These are phyloP conservation scores for Cyphomyrmex costatus DNA, from an alignment of 1,140 invertebrate genomes.

Conservation along the genomic window DNA sequence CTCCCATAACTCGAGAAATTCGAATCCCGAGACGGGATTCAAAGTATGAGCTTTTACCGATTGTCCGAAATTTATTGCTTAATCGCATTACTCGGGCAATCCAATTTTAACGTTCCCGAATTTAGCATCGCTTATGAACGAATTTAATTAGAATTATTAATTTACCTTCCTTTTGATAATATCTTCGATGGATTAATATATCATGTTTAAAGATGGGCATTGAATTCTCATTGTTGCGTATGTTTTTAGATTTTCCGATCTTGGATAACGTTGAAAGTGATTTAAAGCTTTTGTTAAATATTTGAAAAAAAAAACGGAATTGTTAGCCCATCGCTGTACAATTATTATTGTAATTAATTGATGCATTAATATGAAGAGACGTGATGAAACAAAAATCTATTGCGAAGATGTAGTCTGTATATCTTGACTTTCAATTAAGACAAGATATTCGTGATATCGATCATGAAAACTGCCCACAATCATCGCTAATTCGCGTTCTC, in stretches of 20 bases:
- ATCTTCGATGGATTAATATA: not conserved
- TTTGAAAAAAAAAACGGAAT: not conserved
- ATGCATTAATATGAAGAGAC: slow-evolving; percentile 5
- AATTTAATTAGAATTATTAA: not conserved
- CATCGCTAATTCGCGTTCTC: slow-evolving; percentile 22
- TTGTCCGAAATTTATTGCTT: slow-evolving; percentile 3
- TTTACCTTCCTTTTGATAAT: not conserved
- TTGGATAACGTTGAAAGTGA: not conserved
- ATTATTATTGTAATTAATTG: slow-evolving; percentile 31
- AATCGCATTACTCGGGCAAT: slow-evolving; percentile 1
- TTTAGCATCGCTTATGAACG: not conserved
- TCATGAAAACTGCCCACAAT: slow-evolving; percentile 50
- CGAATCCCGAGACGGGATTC: slow-evolving; percentile 13
- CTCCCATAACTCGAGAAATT: not conserved
- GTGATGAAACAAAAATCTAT: slow-evolving; percentile 1
- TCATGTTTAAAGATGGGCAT: not conserved
- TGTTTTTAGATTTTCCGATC: not conserved
- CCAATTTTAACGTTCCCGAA: not conserved
- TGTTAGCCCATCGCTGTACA: not conserved
- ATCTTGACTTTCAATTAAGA: slow-evolving; percentile 51
- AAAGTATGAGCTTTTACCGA: not conserved
- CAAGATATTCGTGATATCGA: slow-evolving; percentile 49
- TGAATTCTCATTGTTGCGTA: not conserved
- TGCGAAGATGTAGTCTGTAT: slow-evolving; percentile 49
- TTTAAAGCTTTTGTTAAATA: not conserved